phyloP scores from a whole-genome alignment of 2,797 vertebrate genomes.

The Capromys pilorides region DNA sequence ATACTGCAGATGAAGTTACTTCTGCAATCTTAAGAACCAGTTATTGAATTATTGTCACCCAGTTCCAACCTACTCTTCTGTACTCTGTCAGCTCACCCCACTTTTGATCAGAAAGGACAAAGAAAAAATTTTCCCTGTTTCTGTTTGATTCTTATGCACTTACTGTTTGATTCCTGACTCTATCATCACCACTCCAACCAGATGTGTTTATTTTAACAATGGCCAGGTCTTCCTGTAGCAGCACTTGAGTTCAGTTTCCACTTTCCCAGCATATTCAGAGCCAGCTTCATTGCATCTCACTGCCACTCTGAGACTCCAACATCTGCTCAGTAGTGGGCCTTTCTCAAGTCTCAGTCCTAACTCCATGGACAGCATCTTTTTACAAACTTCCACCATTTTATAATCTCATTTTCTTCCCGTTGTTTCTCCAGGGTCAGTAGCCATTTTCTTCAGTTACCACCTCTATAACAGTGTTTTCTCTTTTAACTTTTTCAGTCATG shows the following conservation, averaged over 20 bases:
- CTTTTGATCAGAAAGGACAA: background rate
- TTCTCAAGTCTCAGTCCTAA: slow-evolving; percentile 2
- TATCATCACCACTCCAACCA: background rate
- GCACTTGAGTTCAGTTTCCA: background rate
- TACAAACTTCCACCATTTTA: background rate
- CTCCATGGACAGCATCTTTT: background rate
- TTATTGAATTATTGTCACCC: background rate
- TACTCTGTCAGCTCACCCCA: background rate
- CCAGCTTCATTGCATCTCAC: background rate
- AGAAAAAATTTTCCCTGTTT: background rate
- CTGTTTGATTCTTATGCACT: slow-evolving; percentile 20
- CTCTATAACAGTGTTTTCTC: background rate
- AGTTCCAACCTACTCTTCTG: background rate
- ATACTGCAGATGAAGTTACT: background rate
- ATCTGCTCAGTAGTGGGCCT: background rate
- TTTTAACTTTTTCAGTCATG: background rate
- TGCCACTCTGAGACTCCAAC: background rate
- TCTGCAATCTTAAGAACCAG: slow-evolving; percentile 17
- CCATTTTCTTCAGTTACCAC: background rate
- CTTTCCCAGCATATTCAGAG: background rate
- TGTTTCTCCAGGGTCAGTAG: background rate
- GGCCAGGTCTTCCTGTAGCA: background rate
- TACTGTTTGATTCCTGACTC: slow-evolving; percentile 32
- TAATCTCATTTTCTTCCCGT: background rate
- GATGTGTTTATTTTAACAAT: background rate